A percentile compares a stretch with the other conserved stretches of the same genome.
Evolutionary conservation across 2,888 invertebrate genomes (phyloP).

Genomic region (Perithous albicinctus): DNA sequence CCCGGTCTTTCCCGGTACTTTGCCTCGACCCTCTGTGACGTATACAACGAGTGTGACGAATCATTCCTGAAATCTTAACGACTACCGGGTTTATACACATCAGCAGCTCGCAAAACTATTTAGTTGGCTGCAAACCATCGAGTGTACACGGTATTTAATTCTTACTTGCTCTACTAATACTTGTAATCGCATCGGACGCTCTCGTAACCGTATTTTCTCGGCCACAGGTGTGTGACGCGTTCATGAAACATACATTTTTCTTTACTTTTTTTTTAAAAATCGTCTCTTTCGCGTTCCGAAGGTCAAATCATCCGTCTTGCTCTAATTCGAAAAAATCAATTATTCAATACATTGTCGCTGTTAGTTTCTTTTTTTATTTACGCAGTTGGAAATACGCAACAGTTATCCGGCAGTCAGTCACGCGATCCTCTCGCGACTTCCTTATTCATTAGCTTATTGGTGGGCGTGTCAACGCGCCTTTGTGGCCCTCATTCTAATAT

Average conservation of each 20-base stretch:
- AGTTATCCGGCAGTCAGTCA: not conserved
- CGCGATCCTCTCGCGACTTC: not conserved
- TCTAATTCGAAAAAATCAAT: not conserved
- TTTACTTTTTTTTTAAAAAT: not conserved
- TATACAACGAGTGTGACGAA: constrained; percentile 18
- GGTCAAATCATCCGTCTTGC: not conserved
- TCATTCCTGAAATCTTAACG: not conserved
- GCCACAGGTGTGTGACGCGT: constrained; percentile 46
- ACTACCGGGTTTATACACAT: not conserved
- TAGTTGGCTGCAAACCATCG: not conserved
- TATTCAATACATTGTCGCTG: not conserved
- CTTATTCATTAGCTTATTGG: constrained; percentile 8
- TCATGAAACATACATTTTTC: not conserved
- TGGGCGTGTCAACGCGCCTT: constrained; percentile 15
- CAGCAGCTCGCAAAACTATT: not conserved
- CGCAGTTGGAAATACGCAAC: not conserved
- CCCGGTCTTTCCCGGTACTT: constrained; percentile 14
- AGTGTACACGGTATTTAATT: constrained; percentile 1
- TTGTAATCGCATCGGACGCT: not conserved
- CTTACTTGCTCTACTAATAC: not conserved
- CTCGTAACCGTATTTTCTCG: constrained; percentile 3
- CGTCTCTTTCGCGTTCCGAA: not conserved
- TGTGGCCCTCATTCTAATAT: not conserved
- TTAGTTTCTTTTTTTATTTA: not conserved
- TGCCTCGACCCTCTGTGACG: constrained; percentile 17